Evolutionary conservation across 2,797 vertebrate genomes (phyloP).

Genomic region (Diplodus sargus): DNA sequence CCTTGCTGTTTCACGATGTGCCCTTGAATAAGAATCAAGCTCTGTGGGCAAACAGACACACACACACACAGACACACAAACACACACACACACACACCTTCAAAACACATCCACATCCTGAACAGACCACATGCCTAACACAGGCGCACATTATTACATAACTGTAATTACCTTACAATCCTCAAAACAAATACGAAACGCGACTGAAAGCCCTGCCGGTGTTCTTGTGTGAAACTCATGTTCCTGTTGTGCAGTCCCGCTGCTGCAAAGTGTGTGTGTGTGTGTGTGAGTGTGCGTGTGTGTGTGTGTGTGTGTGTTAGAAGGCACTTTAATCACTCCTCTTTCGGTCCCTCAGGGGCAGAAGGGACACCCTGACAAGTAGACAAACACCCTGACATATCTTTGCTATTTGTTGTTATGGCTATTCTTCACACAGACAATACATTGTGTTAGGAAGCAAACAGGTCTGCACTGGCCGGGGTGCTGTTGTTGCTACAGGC

Average conservation of each 20-base stretch:
- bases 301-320: not conserved
- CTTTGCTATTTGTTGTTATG: not conserved
- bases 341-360: too few relatives aligned
- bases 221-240: not conserved
- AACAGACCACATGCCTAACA: not conserved
- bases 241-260: not conserved
- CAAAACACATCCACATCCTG: constrained; percentile 3
- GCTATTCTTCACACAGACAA: not conserved
- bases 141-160: not conserved
- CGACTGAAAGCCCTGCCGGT: constrained; percentile 12
- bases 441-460: not conserved
- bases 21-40: constrained; percentile 39
- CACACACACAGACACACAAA: constrained; percentile 6
- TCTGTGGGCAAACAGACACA: constrained; percentile 30
- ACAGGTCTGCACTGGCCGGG: not conserved
- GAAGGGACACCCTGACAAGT: too few relatives aligned
- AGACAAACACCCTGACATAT: too few relatives aligned
- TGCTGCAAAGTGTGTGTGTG: not conserved
- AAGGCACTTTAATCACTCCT: not conserved
- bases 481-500: not conserved
- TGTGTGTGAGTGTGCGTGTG: not conserved
- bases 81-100: constrained; percentile 37
- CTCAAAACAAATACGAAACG: not conserved
- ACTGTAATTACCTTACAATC: not conserved
- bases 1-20: constrained; percentile 5